Conservation (phyloP, 2,797 vertebrate species). For the Notamacropus eugenii region DNA sequence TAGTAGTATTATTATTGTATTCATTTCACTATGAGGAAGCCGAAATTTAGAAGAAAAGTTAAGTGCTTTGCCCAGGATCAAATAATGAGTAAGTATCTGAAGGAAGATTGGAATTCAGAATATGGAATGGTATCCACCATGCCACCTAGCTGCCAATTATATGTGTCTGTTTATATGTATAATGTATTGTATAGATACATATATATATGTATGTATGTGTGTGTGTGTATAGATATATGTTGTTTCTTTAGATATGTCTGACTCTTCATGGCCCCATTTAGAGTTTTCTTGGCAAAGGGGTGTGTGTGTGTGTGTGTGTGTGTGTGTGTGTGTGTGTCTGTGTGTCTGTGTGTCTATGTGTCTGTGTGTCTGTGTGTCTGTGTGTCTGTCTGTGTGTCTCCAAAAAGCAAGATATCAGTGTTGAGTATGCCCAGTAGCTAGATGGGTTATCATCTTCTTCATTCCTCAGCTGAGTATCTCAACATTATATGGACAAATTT, state of each 20-base stretch:
- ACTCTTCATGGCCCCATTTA: neutral
- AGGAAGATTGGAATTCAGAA: neutral
- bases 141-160: neutral
- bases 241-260: neutral
- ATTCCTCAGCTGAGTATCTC: neutral
- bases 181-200: neutral
- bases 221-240: neutral
- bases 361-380: too few species aligned
- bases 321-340: neutral
- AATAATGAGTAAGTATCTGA: neutral
- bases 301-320: neutral
- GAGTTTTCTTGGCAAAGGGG: neutral
- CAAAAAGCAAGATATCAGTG: neutral
- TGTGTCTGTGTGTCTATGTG: neutral
- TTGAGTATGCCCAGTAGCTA: neutral
- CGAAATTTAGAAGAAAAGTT: neutral
- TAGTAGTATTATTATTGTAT: neutral
- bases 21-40: neutral
- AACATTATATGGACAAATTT: neutral
- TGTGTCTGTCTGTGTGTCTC: too few species aligned
- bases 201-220: neutral
- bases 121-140: neutral
- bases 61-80: neutral
- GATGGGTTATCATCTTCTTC: neutral
- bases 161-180: neutral